Evolutionary conservation across 1,140 invertebrate species (phyloP).

Genomic region (Micrasema longulum): DNA sequence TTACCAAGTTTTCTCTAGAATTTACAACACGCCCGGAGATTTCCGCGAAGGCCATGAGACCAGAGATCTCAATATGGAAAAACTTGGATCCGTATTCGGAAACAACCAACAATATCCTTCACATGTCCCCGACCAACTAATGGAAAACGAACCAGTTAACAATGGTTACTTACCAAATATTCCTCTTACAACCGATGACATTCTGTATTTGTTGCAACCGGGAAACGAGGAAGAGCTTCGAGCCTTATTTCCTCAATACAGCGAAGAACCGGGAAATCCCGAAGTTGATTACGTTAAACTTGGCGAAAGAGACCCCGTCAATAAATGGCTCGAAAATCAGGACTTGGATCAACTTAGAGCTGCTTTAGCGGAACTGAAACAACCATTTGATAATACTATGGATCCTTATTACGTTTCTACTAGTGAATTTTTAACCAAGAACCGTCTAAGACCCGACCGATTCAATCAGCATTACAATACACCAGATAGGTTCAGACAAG

Average conservation of each 20-base stretch:
- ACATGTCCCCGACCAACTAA: neutral
- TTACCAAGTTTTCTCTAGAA: slow-evolving; percentile 48
- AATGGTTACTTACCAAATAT: slow-evolving; percentile 30
- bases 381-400: slow-evolving; percentile 27
- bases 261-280: slow-evolving; percentile 45
- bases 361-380: slow-evolving; percentile 45
- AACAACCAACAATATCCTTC: slow-evolving; percentile 30
- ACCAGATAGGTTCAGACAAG: slow-evolving; percentile 64
- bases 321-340: slow-evolving; percentile 51
- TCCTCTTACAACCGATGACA: slow-evolving; percentile 55
- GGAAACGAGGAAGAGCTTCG: slow-evolving; percentile 55
- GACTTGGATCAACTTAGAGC: slow-evolving; percentile 43
- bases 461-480: slow-evolving; percentile 66
- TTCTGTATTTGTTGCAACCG: slow-evolving; percentile 56
- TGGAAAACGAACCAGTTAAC: slow-evolving; percentile 10
- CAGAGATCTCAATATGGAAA: slow-evolving; percentile 46
- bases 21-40: slow-evolving; percentile 62
- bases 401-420: slow-evolving; percentile 49
- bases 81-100: slow-evolving; percentile 20
- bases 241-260: slow-evolving; percentile 51
- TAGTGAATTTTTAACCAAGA: slow-evolving; percentile 49
- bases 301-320: slow-evolving; percentile 49
- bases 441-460: slow-evolving; percentile 45
- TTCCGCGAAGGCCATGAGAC: slow-evolving; percentile 60
- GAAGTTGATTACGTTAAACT: slow-evolving; percentile 14